Conservation (phyloP, 2,113 vertebrate species). For the Pungitius pungitius region DNA sequence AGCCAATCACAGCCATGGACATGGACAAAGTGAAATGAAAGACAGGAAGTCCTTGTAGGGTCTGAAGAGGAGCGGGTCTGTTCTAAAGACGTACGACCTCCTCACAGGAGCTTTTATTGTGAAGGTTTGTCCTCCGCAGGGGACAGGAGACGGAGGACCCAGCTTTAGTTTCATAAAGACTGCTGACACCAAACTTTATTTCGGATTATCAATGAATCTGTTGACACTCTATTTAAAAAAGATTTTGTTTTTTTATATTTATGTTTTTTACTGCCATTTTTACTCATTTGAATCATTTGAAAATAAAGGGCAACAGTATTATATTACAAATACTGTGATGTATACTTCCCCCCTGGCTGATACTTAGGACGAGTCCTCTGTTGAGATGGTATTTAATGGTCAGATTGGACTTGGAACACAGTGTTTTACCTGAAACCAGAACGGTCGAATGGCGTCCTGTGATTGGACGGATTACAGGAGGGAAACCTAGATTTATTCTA, state of each 20-base stretch:
- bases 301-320: conserved; percentile 21
- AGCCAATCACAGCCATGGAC: conserved; percentile 83
- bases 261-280: neutral
- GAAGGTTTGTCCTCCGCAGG: neutral
- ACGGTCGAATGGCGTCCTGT: neutral
- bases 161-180: neutral
- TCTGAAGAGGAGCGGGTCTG: neutral
- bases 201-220: neutral
- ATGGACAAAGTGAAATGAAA: conserved; percentile 86
- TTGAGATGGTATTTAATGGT: neutral
- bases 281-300: neutral
- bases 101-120: neutral
- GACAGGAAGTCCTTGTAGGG: conserved; percentile 8
- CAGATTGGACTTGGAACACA: neutral
- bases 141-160: neutral
- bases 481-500: neutral
- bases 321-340: neutral
- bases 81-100: neutral
- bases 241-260: neutral
- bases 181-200: neutral
- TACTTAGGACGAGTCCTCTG: neutral
- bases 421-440: neutral
- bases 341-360: neutral
- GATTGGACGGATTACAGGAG: too few relatives aligned
- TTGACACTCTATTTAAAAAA: too few relatives aligned